A percentile compares a stretch with the other conserved stretches of the same genome.
Evolutionary conservation across 2,797 vertebrate genomes (phyloP).

Genomic region (Brachyalestes nurse): DNA sequence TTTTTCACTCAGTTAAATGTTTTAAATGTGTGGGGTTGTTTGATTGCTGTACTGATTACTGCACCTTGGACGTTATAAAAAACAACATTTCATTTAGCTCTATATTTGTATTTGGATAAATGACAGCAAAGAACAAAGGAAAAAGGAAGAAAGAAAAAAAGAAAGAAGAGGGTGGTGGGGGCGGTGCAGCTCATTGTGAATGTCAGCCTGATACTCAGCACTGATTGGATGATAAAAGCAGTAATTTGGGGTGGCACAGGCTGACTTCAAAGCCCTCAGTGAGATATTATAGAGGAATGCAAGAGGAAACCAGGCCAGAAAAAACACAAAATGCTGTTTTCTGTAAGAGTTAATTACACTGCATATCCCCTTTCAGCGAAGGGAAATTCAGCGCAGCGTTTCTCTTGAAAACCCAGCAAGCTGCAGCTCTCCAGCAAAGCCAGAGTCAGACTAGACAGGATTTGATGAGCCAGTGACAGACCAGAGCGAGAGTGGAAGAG

Average conservation of each 20-base stretch:
- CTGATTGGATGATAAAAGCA: constrained; percentile 78
- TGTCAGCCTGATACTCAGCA: constrained; percentile 61
- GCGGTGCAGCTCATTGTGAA: constrained; percentile 66
- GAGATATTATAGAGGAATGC: constrained; percentile 78
- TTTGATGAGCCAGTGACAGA: background rate
- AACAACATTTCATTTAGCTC: too few species aligned
- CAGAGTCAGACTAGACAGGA: background rate
- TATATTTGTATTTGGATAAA: too few species aligned
- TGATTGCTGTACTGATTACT: too few species aligned
- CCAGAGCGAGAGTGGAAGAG: too few species aligned
- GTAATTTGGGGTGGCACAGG: constrained; percentile 75
- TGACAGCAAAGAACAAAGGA: too few species aligned
- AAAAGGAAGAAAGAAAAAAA: too few species aligned
- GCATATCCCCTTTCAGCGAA: constrained; percentile 71
- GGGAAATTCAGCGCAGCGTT: constrained; percentile 71
- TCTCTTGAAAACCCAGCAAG: constrained; percentile 59
- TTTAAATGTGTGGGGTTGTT: too few species aligned
- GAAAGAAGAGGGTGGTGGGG: background rate
- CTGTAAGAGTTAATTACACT: constrained; percentile 79
- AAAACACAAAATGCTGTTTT: constrained; percentile 74
- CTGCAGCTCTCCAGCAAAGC: constrained; percentile 14
- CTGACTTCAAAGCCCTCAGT: constrained; percentile 74
- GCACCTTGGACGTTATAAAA: too few species aligned
- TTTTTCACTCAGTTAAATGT: too few species aligned
- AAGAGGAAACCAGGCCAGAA: constrained; percentile 78